A percentile compares a stretch with the other conserved stretches of the same genome.
Conservation (phyloP, 2,113 vertebrate genomes). For the Tenebrosternarchus preto region DNA sequence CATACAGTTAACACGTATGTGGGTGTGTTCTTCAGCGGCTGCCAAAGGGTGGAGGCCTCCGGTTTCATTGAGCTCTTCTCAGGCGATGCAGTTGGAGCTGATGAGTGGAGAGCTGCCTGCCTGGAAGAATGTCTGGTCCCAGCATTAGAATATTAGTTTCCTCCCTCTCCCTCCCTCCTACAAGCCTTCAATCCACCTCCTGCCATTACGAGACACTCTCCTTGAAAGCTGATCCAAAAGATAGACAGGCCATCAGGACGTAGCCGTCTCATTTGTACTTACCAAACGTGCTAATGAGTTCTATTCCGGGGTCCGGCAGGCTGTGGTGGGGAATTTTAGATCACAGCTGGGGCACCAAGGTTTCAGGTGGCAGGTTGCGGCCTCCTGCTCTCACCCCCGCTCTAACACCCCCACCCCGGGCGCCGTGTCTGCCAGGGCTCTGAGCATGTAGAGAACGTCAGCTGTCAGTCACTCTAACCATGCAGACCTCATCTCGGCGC, state of each 20-base stretch:
- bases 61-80: slow-evolving; percentile 70
- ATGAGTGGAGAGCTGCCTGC: slow-evolving; percentile 28
- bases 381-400: too few relatives aligned
- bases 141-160: slow-evolving; percentile 82
- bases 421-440: too few relatives aligned
- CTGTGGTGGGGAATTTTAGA: slow-evolving; percentile 71
- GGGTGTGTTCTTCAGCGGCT: slow-evolving; percentile 58
- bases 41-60: slow-evolving; percentile 61
- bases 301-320: slow-evolving; percentile 72
- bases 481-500: not conserved
- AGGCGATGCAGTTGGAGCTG: slow-evolving; percentile 47
- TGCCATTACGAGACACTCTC: slow-evolving; percentile 77
- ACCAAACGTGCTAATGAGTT: slow-evolving; percentile 84
- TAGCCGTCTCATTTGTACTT: slow-evolving; percentile 81
- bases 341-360: slow-evolving; percentile 62
- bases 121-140: slow-evolving; percentile 56
- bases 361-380: slow-evolving; percentile 69
- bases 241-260: slow-evolving; percentile 81
- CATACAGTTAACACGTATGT: slow-evolving; percentile 60
- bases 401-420: too few relatives aligned
- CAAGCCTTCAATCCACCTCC: slow-evolving; percentile 54
- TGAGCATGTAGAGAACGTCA: slow-evolving; percentile 68
- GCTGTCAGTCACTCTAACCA: slow-evolving; percentile 68
- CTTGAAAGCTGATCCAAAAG: slow-evolving; percentile 82
- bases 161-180: slow-evolving; percentile 55